A percentile compares a stretch with the other conserved stretches of the same genome.
Evolutionary conservation across 2,113 vertebrate genomes (phyloP).

Genomic region (Chascanopsetta lugubris): DNA sequence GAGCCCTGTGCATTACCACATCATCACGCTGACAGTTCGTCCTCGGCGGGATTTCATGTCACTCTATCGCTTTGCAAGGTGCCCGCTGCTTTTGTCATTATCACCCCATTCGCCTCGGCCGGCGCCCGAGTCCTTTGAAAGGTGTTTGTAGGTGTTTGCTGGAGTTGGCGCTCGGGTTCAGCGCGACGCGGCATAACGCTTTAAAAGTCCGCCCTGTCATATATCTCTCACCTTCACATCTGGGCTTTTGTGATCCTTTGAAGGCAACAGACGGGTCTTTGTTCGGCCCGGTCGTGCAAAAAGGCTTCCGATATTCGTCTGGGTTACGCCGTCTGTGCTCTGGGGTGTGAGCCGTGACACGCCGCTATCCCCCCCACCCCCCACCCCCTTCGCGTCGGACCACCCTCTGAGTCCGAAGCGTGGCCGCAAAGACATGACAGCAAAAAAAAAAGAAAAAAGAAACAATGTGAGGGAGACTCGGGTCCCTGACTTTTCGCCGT

Average conservation of each 20-base stretch:
- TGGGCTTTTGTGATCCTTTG: conserved; percentile 33
- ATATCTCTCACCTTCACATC: conserved; percentile 49
- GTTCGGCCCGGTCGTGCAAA: not conserved
- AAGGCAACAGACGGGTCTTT: conserved; percentile 14
- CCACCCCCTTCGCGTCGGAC: conserved; percentile 33
- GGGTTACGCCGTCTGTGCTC: conserved; percentile 5
- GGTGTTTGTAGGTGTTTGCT: conserved; percentile 20
- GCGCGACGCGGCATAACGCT: conserved; percentile 51
- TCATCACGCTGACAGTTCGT: conserved; percentile 30
- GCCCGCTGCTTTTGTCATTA: conserved; percentile 51
- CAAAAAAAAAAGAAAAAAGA: conserved; percentile 22
- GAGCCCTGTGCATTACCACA: conserved; percentile 39
- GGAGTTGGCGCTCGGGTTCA: conserved; percentile 27
- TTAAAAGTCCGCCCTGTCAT: conserved; percentile 41
- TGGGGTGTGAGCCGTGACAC: not conserved
- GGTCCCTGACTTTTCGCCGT: conserved; percentile 22
- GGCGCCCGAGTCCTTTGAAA: conserved; percentile 10
- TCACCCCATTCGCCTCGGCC: conserved; percentile 35
- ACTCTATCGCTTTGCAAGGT: conserved; percentile 25
- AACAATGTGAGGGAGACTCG: conserved; percentile 18
- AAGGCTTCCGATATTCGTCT: too few relatives aligned
- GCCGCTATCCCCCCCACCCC: too few relatives aligned
- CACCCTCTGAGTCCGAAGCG: conserved; percentile 17
- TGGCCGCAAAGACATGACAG: conserved; percentile 8
- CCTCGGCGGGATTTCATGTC: conserved; percentile 18